Evolutionary conservation across 2,797 vertebrate species (phyloP), one percentile per base, ranked within the genome.

Genomic region (Coranthus polyacanthus): DNA sequence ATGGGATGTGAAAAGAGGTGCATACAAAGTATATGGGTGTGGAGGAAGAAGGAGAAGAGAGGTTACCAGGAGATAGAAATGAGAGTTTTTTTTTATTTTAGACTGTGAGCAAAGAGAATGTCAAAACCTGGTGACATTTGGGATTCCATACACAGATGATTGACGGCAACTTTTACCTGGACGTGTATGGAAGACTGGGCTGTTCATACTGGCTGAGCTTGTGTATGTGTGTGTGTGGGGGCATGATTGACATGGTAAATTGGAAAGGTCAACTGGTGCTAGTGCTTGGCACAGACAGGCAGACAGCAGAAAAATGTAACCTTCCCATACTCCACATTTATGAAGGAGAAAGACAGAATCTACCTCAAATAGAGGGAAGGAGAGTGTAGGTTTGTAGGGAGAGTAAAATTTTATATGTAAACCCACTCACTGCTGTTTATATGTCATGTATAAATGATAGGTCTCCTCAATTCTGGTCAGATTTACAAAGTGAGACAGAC

Each of bases 221-320:
- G 22, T 63, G 47, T 13, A 36, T 24, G 38, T 62, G 54, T 37
- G 65, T 10, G 55, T 12, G 34, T 10, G 55, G 10, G 34, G 36
- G 22, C 15, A 55, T 82, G 88, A 89, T 76, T 89, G 86, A 83
- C 89, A 85, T 56, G 46, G 72, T 74, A 78, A 90, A 88, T 83
- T 82, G 77, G 76, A 91, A 87, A 92, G 89, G 89, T 91, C 88
- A 89, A 73, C 72, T 26, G 65, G 47, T 83, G 66, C 70, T 51
- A 41, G 60, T 75, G 64, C 53, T 82, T 44, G 52, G 45, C 66
- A 15, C 53, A 69, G 75, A 73, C 72, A 68, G 66, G 22, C 57
- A 60, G 83, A 81, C 49, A 75, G 78, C 71, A 53, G 55, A 45
- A 77, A 49, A 68, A 69, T 75, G 58, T 79, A 81, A 83, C 80